Percentiles rank a stretch among this genome's conserved stretches.
Evolutionary conservation across 2,113 vertebrate genomes (phyloP).

Genomic region (Ornithorhynchus anatinus): DNA sequence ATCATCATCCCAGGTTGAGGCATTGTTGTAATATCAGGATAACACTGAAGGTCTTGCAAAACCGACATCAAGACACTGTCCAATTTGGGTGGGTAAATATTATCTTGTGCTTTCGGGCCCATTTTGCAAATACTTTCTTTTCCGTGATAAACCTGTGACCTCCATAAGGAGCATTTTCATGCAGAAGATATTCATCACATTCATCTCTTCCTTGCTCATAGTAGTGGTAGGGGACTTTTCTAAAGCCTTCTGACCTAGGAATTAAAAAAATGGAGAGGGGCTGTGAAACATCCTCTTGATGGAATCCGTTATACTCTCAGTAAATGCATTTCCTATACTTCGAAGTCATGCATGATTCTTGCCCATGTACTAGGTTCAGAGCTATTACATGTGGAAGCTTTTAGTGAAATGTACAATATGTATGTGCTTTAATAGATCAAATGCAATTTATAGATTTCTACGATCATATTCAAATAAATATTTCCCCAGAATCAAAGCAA

Average conservation of each 20-base stretch:
- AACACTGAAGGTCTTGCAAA: slow-evolving; percentile 14
- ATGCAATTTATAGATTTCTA: slow-evolving; percentile 20
- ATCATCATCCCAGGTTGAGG: slow-evolving; percentile 56
- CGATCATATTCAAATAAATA: slow-evolving; percentile 27
- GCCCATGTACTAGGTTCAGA: slow-evolving; percentile 44
- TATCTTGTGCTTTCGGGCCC: slow-evolving; percentile 91
- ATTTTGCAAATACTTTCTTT: slow-evolving; percentile 94
- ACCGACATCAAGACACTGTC: slow-evolving; percentile 84
- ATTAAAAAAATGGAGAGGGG: slow-evolving; percentile 26
- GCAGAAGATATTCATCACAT: slow-evolving; percentile 92
- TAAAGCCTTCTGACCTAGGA: slow-evolving; percentile 84
- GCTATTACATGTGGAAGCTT: slow-evolving; percentile 41
- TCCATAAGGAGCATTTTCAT: slow-evolving; percentile 93
- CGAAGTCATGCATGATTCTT: slow-evolving; percentile 24
- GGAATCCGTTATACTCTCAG: slow-evolving; percentile 36
- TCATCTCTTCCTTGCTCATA: slow-evolving; percentile 93
- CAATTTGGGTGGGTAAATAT: slow-evolving; percentile 92
- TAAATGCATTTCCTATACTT: slow-evolving; percentile 34
- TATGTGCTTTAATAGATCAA: slow-evolving; percentile 40
- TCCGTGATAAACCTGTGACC: slow-evolving; percentile 97
- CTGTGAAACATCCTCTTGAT: slow-evolving; percentile 13
- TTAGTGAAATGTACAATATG: slow-evolving; percentile 25
- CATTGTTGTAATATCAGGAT: slow-evolving; percentile 17
- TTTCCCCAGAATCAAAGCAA: background rate
- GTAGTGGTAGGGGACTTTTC: slow-evolving; percentile 96